A percentile compares a stretch with the other conserved stretches of the same genome.
These are phyloP conservation scores for Aplodontia rufa DNA, from an alignment of 2,113 vertebrate genomes.

Conservation along the genomic window DNA sequence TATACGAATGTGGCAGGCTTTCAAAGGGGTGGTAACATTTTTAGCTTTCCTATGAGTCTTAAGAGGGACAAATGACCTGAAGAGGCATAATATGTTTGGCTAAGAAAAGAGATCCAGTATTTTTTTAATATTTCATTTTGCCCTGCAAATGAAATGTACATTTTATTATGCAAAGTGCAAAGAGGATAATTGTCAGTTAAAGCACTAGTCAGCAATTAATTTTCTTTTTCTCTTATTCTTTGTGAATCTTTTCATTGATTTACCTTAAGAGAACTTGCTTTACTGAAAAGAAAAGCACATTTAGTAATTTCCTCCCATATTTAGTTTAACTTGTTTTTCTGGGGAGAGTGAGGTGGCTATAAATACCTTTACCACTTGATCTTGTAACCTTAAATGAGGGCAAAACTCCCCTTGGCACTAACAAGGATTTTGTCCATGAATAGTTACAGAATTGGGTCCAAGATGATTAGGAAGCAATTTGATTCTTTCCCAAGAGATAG, in stretches of 20 bases:
- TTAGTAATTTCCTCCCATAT: constrained; percentile 24
- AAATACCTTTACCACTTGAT: constrained; percentile 77
- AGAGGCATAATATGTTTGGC: not conserved
- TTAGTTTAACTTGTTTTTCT: constrained; percentile 64
- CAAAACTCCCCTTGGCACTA: constrained; percentile 73
- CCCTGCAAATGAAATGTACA: not conserved
- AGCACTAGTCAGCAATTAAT: constrained; percentile 44
- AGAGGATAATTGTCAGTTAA: constrained; percentile 16
- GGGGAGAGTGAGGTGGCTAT: constrained; percentile 60
- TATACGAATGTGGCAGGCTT: not conserved
- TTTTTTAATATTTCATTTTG: constrained; percentile 22
- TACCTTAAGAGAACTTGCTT: constrained; percentile 14
- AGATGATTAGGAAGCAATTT: constrained; percentile 67
- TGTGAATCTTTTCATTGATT: constrained; percentile 42
- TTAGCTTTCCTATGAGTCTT: not conserved
- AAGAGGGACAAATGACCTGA: not conserved
- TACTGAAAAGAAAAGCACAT: constrained; percentile 24
- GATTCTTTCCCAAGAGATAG: constrained; percentile 60
- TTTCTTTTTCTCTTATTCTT: constrained; percentile 32
- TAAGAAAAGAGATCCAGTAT: not conserved
- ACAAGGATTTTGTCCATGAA: constrained; percentile 76
- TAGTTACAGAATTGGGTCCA: constrained; percentile 75
- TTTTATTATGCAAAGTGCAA: constrained; percentile 37
- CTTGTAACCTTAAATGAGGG: constrained; percentile 73
- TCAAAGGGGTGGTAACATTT: not conserved